These are phyloP conservation scores for Acarapis woodi DNA, from an alignment of 1,140 invertebrate species.

Conservation along the genomic window DNA sequence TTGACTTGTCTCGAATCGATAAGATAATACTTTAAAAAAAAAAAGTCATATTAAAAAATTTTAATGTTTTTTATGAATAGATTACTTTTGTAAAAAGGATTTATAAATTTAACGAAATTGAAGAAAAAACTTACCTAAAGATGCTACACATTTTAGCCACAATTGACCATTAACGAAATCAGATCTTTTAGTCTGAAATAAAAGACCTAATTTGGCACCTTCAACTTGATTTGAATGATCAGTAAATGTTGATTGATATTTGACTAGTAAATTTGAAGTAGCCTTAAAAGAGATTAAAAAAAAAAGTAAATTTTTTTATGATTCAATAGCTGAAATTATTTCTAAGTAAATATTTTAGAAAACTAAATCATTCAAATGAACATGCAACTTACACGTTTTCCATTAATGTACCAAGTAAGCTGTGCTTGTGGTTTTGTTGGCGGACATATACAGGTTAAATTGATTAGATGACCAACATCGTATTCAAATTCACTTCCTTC, in stretches of 20 bases:
- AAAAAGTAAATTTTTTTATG: constrained; percentile 1
- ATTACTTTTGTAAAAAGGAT: no score
- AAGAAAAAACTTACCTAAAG: no score
- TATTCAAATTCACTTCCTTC: constrained; percentile 10
- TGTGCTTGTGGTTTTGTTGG: constrained; percentile 11
- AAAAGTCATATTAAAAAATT: no score
- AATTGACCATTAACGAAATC: constrained; percentile 4
- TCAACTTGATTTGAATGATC: background rate
- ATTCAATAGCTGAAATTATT: background rate
- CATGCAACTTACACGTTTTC: constrained; percentile 10
- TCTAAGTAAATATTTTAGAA: background rate
- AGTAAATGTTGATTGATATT: background rate
- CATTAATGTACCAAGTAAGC: constrained; percentile 12
- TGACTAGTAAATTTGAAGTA: background rate
- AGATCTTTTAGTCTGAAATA: background rate
- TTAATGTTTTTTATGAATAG: no score
- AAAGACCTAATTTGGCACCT: background rate
- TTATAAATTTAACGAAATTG: no score
- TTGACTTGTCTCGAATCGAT: no score
- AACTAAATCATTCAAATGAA: background rate
- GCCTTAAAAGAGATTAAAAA: no score
- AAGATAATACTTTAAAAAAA: no score
- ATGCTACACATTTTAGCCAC: constrained; percentile 5
- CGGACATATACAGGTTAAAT: constrained; percentile 12
- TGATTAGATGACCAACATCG: constrained; percentile 11